Percentiles rank a stretch among this genome's conserved stretches.
phyloP scores from a whole-genome alignment of 2,113 vertebrate genomes.

The Salvelinus sp. region DNA sequence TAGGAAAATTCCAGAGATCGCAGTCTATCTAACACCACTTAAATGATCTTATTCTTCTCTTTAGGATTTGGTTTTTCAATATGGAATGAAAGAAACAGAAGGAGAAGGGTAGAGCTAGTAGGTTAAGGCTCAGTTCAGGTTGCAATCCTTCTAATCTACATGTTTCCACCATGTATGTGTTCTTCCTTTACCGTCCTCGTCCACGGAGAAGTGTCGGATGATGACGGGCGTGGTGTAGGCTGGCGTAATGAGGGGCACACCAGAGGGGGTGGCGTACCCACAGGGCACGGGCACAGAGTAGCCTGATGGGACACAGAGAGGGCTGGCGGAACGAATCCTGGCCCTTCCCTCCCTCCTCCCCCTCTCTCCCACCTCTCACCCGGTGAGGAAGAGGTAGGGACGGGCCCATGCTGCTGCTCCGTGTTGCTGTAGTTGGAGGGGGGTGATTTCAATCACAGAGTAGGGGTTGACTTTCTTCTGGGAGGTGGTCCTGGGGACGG shows the following conservation, averaged over 20 bases:
- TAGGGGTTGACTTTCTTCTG: slow-evolving; percentile 87
- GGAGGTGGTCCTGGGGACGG: slow-evolving; percentile 32
- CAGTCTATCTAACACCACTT: too few relatives aligned
- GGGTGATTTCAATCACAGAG: slow-evolving; percentile 91
- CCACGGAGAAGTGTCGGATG: slow-evolving; percentile 81
- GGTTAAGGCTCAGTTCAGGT: too few relatives aligned
- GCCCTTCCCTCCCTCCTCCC: slow-evolving; percentile 54
- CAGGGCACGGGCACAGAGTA: slow-evolving; percentile 90
- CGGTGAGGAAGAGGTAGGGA: slow-evolving; percentile 53
- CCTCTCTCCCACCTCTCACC: slow-evolving; percentile 39
- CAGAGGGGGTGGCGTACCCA: slow-evolving; percentile 90
- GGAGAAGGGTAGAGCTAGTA: too few relatives aligned
- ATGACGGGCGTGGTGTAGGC: slow-evolving; percentile 90
- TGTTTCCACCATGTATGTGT: not conserved
- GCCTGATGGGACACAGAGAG: slow-evolving; percentile 72
- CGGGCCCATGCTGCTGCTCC: slow-evolving; percentile 64
- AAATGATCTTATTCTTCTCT: too few relatives aligned
- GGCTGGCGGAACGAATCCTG: slow-evolving; percentile 61
- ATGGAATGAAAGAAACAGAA: too few relatives aligned
- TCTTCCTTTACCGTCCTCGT: slow-evolving; percentile 85
- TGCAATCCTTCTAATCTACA: not conserved
- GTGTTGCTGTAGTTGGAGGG: slow-evolving; percentile 66
- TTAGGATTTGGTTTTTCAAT: too few relatives aligned
- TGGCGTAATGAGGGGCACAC: slow-evolving; percentile 83
- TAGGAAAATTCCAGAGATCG: too few relatives aligned